Evolutionary conservation across 2,888 invertebrate species (phyloP).

Genomic region (Villa cingulata): DNA sequence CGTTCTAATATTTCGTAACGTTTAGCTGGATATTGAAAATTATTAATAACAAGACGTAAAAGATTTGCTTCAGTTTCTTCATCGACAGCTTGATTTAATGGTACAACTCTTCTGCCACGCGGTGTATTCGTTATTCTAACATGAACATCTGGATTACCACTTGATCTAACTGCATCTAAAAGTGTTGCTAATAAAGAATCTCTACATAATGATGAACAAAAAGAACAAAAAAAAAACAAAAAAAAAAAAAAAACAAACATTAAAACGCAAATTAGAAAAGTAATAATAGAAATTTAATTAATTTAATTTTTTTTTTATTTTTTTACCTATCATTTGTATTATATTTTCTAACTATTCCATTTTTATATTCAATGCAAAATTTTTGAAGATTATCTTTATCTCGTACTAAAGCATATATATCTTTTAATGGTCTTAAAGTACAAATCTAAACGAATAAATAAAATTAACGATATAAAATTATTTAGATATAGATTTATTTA

Average conservation of each 20-base stretch:
- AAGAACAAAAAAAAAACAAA: slow-evolving; percentile 15
- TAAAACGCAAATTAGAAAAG: too few species aligned
- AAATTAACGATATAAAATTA: too few species aligned
- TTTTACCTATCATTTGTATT: slow-evolving; percentile 76
- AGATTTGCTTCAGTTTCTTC: slow-evolving; percentile 93
- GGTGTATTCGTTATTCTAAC: slow-evolving; percentile 76
- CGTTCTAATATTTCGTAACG: slow-evolving; percentile 72
- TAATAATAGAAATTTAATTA: too few species aligned
- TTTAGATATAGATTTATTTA: too few species aligned
- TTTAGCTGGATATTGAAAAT: slow-evolving; percentile 40
- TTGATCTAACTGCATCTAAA: slow-evolving; percentile 90
- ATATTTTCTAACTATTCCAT: slow-evolving; percentile 78
- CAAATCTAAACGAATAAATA: slow-evolving; percentile 51
- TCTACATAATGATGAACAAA: slow-evolving; percentile 36
- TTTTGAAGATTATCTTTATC: slow-evolving; percentile 84
- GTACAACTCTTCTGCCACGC: slow-evolving; percentile 77
- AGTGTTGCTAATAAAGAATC: slow-evolving; percentile 91
- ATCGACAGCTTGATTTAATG: slow-evolving; percentile 78
- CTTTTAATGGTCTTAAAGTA: slow-evolving; percentile 65
- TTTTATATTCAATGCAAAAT: slow-evolving; percentile 87
- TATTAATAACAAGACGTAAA: slow-evolving; percentile 42
- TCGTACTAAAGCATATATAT: slow-evolving; percentile 84
- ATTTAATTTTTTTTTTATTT: too few species aligned
- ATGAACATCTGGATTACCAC: slow-evolving; percentile 93
- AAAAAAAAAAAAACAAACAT: background rate